Percentiles rank a stretch among this genome's conserved stretches.
These are phyloP conservation scores for Sternotherus odoratus DNA, from an alignment of 2,797 vertebrate genomes.

Conservation along the genomic window DNA sequence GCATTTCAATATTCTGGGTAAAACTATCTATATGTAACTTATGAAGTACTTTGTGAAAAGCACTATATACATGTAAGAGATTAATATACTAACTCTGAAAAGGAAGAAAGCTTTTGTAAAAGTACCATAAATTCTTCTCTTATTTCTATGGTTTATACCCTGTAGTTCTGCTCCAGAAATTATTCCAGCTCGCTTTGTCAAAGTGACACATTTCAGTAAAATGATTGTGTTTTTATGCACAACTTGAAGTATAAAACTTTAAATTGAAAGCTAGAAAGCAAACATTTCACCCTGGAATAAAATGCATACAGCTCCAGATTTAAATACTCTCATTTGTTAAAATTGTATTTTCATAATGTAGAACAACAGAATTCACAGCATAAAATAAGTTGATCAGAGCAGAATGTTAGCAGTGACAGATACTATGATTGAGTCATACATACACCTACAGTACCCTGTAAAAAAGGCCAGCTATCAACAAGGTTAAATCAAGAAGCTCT, in stretches of 20 bases:
- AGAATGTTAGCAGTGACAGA: background rate
- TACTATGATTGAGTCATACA: background rate
- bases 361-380: background rate
- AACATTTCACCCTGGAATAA: background rate
- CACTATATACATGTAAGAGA: background rate
- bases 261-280: background rate
- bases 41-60: fast-evolving
- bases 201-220: background rate
- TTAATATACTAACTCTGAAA: background rate
- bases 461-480: background rate
- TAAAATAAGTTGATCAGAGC: background rate
- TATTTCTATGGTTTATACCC: background rate
- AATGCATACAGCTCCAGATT: background rate
- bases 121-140: background rate
- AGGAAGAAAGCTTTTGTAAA: background rate
- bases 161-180: background rate
- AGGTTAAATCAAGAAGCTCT: conserved; percentile 24
- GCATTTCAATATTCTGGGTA: background rate
- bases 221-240: background rate
- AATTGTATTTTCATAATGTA: fast-evolving
- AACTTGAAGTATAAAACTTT: background rate
- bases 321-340: fast-evolving
- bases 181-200: background rate
- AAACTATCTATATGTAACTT: background rate
- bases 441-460: background rate